Base-by-base conservation (phyloP, 2,888 invertebrate genomes). In the Thysanoteuthis rhombus region DNA sequence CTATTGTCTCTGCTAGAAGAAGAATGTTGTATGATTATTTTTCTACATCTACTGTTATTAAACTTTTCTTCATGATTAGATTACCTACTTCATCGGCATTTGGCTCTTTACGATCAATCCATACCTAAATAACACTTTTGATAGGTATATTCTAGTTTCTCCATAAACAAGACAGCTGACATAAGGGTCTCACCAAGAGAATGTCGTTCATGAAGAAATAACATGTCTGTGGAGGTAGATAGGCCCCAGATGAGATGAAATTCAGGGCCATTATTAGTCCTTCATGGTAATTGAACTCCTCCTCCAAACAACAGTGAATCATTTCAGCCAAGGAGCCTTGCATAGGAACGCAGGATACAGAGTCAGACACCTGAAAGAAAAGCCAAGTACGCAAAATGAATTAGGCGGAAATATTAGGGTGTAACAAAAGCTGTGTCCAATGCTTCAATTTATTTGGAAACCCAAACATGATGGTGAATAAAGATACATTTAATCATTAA, bases 241-340 rank as follows among this genome's bases (percentile, higher is more conserved):
- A 94, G 39, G 45, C 93, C 52, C 92, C 93, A 92, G 47, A 94
- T 93, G 93, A 94, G 94, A 38, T 45, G 58, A 58, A 38, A 89
- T 89, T 93, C 47, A 93, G 89, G 22, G 93, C 91, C 91, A 91
- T 93, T 75, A 75, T 45, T 16, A 92, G 58, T 28, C 91, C 91
- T 91, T 39, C 91, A 32, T 91, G 91, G 45, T 42, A 42, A 32
- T 52, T 47, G 42, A 93, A 93, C 19, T 94, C 94, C 89, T 95
- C 95, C 91, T 95, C 95, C 19, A 95, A 93, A 90, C 94, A 94
- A 10, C 94, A 94, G 40, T 95, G 94, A 40, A 96, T 95, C 32
- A 95, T 94, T 45, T 94, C 94, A 36, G 94, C 94, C n/a, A 94
- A 36, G 75, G 94, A 93, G 32, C 52, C 92, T 8, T 94, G 94